Conservation (phyloP, 2,113 vertebrate species). For the Oxygymnocypris stewartii region DNA sequence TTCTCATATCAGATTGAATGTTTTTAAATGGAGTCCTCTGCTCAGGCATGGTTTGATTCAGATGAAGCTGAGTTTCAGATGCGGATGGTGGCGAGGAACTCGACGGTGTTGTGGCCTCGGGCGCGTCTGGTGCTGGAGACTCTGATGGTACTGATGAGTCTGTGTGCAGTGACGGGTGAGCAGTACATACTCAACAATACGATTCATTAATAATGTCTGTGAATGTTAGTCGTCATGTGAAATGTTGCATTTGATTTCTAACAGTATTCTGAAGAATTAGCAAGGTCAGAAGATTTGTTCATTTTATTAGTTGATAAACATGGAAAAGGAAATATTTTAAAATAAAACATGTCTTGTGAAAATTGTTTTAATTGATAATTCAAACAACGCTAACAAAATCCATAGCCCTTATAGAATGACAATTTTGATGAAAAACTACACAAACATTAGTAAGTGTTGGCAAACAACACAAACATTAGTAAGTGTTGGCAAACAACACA, state of each 20-base stretch:
- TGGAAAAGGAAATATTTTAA: background rate
- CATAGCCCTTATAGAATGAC: background rate
- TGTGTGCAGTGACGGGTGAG: conserved; percentile 74
- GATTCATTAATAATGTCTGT: background rate
- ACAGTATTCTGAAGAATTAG: background rate
- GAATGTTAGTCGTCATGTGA: background rate
- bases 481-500: background rate
- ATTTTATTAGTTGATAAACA: background rate
- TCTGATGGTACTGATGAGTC: conserved; percentile 76
- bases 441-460: background rate
- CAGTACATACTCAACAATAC: background rate
- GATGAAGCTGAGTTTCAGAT: conserved; percentile 31
- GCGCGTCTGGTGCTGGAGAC: conserved; percentile 69
- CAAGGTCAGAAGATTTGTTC: background rate
- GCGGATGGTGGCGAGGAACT: conserved; percentile 40
- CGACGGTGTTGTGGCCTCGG: conserved; percentile 47
- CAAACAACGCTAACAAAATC: background rate
- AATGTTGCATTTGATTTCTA: background rate
- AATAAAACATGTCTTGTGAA: background rate
- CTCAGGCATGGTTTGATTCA: conserved; percentile 41
- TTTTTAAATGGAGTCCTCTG: conserved; percentile 46
- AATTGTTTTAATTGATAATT: background rate
- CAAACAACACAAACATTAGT: background rate
- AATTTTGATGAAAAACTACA: background rate
- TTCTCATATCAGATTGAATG: background rate